These are phyloP conservation scores for Aporophyla lueneburgensis DNA, from an alignment of 2,888 invertebrate genomes.

Conservation along the genomic window DNA sequence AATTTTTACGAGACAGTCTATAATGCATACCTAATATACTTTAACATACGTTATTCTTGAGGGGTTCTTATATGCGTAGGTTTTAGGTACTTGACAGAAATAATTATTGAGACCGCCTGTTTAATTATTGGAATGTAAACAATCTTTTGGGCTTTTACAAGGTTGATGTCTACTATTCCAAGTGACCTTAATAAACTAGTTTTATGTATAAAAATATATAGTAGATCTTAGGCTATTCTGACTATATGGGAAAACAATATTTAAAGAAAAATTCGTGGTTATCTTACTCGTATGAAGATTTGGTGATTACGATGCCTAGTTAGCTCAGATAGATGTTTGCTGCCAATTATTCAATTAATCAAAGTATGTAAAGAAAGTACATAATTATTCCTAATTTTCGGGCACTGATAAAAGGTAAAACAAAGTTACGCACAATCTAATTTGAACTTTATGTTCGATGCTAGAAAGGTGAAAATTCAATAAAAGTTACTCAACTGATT, in stretches of 20 bases:
- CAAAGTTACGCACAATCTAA: neutral
- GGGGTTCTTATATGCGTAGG: neutral
- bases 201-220: neutral
- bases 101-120: neutral
- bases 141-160: neutral
- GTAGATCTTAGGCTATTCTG: neutral
- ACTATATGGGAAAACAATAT: neutral
- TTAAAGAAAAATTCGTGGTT: neutral
- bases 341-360: neutral
- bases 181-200: neutral
- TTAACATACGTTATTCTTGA: constrained; percentile 24
- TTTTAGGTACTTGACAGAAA: constrained; percentile 12
- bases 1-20: constrained; percentile 35
- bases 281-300: neutral
- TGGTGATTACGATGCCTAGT: too few relatives aligned
- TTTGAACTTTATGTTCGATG: neutral
- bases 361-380: neutral
- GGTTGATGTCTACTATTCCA: neutral
- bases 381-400: constrained; percentile 38
- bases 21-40: constrained; percentile 26
- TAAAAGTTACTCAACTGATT: constrained; percentile 31
- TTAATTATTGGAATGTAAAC: constrained; percentile 1
- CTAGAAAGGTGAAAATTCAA: constrained; percentile 3
- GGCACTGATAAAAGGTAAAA: constrained; percentile 24
- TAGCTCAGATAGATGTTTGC: neutral